Percentiles rank a stretch among this genome's conserved stretches.
Evolutionary conservation across 1,140 invertebrate species (phyloP).

Genomic region (Leptopilina boulardi): DNA sequence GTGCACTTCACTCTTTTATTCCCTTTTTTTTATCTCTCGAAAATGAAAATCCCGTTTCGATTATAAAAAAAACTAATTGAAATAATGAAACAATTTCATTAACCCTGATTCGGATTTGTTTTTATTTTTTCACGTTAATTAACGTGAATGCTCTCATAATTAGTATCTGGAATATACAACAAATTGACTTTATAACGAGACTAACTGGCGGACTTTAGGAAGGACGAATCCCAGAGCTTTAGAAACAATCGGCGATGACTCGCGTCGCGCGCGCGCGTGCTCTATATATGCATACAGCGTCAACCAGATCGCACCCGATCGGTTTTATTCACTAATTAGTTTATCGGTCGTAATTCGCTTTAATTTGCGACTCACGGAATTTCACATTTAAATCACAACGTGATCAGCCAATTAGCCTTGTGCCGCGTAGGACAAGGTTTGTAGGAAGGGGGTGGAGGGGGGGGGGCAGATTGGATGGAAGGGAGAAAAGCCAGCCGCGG

Average conservation of each 20-base stretch:
- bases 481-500: constrained; percentile 55
- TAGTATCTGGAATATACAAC: background rate
- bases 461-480: constrained; percentile 47
- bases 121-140: background rate
- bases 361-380: constrained; percentile 62
- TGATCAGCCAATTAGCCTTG: constrained; percentile 68
- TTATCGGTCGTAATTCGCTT: constrained; percentile 63
- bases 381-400: constrained; percentile 67
- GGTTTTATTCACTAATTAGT: constrained; percentile 65
- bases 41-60: background rate
- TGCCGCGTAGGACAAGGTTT: constrained; percentile 37
- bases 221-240: constrained; percentile 9
- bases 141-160: constrained; percentile 9
- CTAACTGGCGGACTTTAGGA: constrained; percentile 6
- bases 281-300: background rate
- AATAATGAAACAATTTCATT: constrained; percentile 1
- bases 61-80: background rate
- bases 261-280: background rate
- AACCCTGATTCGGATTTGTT: constrained; percentile 17
- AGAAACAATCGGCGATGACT: constrained; percentile 26
- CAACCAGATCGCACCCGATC: constrained; percentile 41
- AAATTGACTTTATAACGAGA: constrained; percentile 23
- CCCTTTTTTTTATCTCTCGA: background rate
- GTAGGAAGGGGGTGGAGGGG: constrained; percentile 45
- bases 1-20: too few species aligned